Evolutionary conservation across 1,140 invertebrate species (phyloP).

Genomic region (Macrocentrus cingulum): DNA sequence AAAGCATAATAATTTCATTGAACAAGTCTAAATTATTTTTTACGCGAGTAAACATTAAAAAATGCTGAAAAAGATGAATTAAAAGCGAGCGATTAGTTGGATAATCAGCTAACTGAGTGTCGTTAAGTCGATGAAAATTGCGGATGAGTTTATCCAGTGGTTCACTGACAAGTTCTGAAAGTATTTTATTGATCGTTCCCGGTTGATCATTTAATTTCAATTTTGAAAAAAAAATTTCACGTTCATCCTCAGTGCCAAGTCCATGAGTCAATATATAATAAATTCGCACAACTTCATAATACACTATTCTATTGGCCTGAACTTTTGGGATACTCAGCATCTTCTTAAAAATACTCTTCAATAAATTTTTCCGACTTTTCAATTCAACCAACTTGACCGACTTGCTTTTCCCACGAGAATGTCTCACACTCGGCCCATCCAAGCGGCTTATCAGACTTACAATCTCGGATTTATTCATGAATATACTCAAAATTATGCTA

Average conservation of each 20-base stretch:
- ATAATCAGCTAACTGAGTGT: neutral
- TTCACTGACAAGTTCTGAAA: conserved; percentile 1
- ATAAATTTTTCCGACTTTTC: conserved; percentile 1
- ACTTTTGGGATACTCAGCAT: conserved; percentile 21
- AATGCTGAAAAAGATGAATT: neutral
- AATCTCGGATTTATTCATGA: conserved; percentile 13
- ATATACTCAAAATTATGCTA: conserved; percentile 6
- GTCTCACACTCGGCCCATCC: neutral
- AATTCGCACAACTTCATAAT: conserved; percentile 22
- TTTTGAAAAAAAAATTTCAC: neutral
- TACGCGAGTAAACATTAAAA: neutral
- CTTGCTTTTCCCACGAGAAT: neutral
- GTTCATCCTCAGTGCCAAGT: neutral
- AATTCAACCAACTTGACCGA: neutral
- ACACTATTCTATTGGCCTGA: conserved; percentile 9
- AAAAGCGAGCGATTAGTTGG: conserved; percentile 18
- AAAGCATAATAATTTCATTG: conserved; percentile 13
- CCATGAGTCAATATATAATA: conserved; percentile 22
- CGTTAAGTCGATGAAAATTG: neutral
- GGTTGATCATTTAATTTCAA: conserved; percentile 1
- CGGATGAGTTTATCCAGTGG: conserved; percentile 2
- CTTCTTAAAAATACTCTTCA: conserved; percentile 10
- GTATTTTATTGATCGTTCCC: conserved; percentile 6
- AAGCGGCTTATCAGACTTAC: no score
- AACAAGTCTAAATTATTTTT: neutral